Evolutionary conservation across 2,888 invertebrate species (phyloP).

Genomic region (Tineola bisselliella): DNA sequence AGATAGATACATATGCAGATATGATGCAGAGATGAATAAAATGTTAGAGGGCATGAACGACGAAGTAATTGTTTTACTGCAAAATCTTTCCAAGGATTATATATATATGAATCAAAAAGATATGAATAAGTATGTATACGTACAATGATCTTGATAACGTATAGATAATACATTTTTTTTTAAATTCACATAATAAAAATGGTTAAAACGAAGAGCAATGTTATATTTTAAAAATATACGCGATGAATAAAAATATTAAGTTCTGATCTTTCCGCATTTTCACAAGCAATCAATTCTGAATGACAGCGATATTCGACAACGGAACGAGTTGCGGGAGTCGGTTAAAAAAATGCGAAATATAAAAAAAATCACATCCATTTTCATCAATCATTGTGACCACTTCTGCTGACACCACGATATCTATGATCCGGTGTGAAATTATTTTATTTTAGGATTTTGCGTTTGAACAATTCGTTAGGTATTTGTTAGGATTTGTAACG

Average conservation of each 20-base stretch:
- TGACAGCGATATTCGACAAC: conserved; percentile 32
- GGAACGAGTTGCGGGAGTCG: conserved; percentile 31
- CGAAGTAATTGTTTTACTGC: too few relatives aligned
- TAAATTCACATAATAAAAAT: too few relatives aligned
- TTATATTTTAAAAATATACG: neutral
- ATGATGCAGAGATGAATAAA: too few relatives aligned
- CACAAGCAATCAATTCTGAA: conserved; percentile 46
- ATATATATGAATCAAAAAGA: too few relatives aligned
- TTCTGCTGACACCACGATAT: neutral
- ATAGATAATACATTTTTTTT: too few relatives aligned
- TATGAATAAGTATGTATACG: too few relatives aligned
- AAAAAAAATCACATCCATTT: conserved; percentile 39
- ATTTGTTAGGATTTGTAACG: too few relatives aligned
- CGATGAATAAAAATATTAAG: neutral
- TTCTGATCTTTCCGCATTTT: conserved; percentile 18
- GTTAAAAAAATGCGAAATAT: conserved; percentile 32
- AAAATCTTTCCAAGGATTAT: too few relatives aligned
- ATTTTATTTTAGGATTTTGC: conserved; percentile 3
- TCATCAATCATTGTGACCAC: conserved; percentile 38
- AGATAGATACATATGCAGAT: too few relatives aligned
- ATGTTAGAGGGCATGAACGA: too few relatives aligned
- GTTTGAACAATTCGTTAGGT: neutral
- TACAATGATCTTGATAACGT: too few relatives aligned
- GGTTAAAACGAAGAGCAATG: neutral
- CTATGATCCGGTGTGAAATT: conserved; percentile 4